Evolutionary conservation across 2,797 vertebrate species (phyloP).

Genomic region (Somateria mollissima): DNA sequence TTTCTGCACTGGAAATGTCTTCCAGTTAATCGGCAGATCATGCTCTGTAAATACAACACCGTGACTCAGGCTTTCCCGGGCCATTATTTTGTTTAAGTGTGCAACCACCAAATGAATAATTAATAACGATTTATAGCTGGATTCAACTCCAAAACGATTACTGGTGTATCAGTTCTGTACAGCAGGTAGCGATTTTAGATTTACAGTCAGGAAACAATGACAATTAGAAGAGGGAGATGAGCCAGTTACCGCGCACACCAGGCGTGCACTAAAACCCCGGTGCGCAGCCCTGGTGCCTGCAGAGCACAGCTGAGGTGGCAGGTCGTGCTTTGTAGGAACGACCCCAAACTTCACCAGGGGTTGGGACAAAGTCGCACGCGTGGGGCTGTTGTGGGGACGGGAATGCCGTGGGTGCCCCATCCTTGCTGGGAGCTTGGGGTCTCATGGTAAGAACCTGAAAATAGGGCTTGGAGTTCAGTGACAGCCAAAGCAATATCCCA

Average conservation of each 20-base stretch:
- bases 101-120: conserved; percentile 3
- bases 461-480: not conserved
- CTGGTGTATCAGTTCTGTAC: not conserved
- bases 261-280: fast-evolving
- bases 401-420: too few relatives aligned
- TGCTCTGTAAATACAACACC: conserved; percentile 12
- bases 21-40: conserved; percentile 16
- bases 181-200: not conserved
- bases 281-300: not conserved
- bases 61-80: not conserved
- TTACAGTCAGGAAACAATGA: not conserved
- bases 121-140: conserved; percentile 7
- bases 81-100: conserved; percentile 30
- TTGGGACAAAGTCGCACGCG: fast-evolving
- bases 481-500: not conserved
- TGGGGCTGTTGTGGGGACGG: too few relatives aligned
- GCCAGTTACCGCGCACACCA: fast-evolving
- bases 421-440: too few relatives aligned
- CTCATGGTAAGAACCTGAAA: not conserved
- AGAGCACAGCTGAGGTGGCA: fast-evolving
- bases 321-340: fast-evolving
- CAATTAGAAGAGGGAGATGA: not conserved
- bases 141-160: not conserved
- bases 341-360: not conserved
- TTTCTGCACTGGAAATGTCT: not conserved